Evolutionary conservation across 2,797 vertebrate genomes (phyloP).

Genomic region (Amblyopsis hoosieri): DNA sequence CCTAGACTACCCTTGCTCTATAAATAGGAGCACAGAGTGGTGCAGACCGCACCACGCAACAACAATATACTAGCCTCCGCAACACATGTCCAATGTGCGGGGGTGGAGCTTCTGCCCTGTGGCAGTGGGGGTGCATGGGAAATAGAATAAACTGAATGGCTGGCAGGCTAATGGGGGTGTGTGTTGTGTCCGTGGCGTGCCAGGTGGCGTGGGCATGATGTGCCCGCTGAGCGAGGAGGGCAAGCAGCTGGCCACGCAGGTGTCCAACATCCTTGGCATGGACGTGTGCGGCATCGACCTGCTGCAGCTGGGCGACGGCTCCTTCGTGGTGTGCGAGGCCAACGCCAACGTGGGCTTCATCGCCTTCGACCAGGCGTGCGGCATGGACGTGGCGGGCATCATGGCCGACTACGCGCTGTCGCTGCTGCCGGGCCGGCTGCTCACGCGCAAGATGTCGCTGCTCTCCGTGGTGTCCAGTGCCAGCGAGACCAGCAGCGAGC

Average conservation of each 20-base stretch:
- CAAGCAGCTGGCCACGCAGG: slow-evolving; percentile 89
- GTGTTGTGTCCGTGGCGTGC: slow-evolving; percentile 1
- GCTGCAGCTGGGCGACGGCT: slow-evolving; percentile 87
- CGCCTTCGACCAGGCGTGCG: slow-evolving; percentile 90
- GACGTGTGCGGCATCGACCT: slow-evolving; percentile 92
- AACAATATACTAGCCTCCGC: too few species aligned
- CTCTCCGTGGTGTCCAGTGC: slow-evolving; percentile 84
- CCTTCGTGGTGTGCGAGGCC: slow-evolving; percentile 90
- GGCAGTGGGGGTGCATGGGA: too few species aligned
- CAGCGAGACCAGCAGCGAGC: slow-evolving; percentile 86
- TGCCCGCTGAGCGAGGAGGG: slow-evolving; percentile 89
- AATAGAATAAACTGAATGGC: too few species aligned
- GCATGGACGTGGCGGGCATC: slow-evolving; percentile 88
- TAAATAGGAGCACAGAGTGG: too few species aligned
- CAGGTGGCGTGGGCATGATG: slow-evolving; percentile 90
- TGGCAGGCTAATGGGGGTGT: background rate
- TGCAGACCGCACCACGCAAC: too few species aligned
- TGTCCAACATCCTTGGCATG: slow-evolving; percentile 92
- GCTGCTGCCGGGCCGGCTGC: slow-evolving; percentile 84
- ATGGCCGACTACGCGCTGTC: slow-evolving; percentile 90
- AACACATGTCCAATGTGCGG: too few species aligned
- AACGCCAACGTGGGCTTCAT: slow-evolving; percentile 93
- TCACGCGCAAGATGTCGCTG: slow-evolving; percentile 86
- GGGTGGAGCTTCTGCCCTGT: too few species aligned
- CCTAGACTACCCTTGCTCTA: too few species aligned